These are phyloP conservation scores for Loripinus fragilis DNA, from an alignment of 2,888 invertebrate genomes.

Conservation along the genomic window DNA sequence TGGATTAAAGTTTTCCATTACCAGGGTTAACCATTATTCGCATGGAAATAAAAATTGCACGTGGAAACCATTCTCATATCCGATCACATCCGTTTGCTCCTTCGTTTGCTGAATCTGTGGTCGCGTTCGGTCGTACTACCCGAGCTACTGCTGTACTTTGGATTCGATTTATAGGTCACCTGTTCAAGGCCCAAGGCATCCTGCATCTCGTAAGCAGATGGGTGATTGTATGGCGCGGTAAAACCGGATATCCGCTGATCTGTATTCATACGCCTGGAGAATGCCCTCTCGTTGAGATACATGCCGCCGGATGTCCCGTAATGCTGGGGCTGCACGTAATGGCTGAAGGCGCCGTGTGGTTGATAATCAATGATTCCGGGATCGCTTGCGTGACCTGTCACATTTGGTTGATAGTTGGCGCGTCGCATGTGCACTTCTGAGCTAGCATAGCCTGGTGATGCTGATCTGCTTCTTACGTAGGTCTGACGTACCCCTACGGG, in stretches of 20 bases:
- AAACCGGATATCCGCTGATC: slow-evolving; percentile 38
- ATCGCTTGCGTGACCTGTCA: slow-evolving; percentile 47
- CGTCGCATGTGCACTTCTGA: slow-evolving; percentile 24
- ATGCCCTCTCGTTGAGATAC: slow-evolving; percentile 49
- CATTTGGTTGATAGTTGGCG: slow-evolving; percentile 23
- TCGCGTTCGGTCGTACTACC: slow-evolving; percentile 23
- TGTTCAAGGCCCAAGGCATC: slow-evolving; percentile 40
- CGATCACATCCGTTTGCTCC: background rate
- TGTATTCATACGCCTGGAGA: slow-evolving; percentile 37
- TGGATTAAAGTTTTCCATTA: no score
- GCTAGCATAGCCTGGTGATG: slow-evolving; percentile 43
- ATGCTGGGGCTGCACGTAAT: slow-evolving; percentile 1
- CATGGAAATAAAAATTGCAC: no score
- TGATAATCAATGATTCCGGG: slow-evolving; percentile 4
- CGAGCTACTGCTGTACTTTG: slow-evolving; percentile 46
- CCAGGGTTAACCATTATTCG: no score
- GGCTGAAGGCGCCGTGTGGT: slow-evolving; percentile 23
- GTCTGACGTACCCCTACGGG: slow-evolving; percentile 15
- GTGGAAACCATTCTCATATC: no score
- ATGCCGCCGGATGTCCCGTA: background rate
- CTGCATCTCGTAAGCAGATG: slow-evolving; percentile 44
- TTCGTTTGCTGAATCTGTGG: slow-evolving; percentile 7
- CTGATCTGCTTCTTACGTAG: slow-evolving; percentile 37
- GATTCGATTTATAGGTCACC: slow-evolving; percentile 57
- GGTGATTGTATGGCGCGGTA: slow-evolving; percentile 35